Evolutionary conservation across 2,113 vertebrate genomes (phyloP).

Genomic region (Dicentrarchus labrax): DNA sequence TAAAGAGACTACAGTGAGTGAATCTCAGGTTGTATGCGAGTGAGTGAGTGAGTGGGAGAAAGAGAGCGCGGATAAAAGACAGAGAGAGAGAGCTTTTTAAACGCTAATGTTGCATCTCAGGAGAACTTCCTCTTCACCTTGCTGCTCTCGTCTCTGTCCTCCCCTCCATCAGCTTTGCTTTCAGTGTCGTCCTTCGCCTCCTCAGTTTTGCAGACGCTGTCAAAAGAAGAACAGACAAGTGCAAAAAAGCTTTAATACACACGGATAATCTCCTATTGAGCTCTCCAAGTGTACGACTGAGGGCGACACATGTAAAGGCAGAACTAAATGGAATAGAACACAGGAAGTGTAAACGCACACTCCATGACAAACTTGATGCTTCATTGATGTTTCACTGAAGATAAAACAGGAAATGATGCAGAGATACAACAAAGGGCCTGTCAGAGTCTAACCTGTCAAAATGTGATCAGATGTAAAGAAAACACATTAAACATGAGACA

Average conservation of each 20-base stretch:
- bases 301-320: not conserved
- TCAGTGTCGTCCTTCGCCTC: constrained; percentile 76
- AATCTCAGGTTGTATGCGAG: too few relatives aligned
- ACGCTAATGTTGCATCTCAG: not conserved
- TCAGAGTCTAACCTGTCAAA: not conserved
- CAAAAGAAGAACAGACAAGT: not conserved
- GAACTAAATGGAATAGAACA: not conserved
- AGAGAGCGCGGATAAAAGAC: not conserved
- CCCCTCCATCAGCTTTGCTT: constrained; percentile 71
- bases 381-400: not conserved
- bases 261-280: not conserved
- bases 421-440: not conserved
- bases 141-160: constrained; percentile 73
- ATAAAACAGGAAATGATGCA: not conserved
- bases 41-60: not conserved
- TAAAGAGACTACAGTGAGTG: too few relatives aligned
- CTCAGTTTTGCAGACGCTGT: constrained; percentile 76
- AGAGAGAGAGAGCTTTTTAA: not conserved
- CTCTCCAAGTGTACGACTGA: not conserved
- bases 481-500: not conserved
- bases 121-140: constrained; percentile 63
- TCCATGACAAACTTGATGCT: not conserved
- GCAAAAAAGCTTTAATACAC: not conserved
- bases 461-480: not conserved
- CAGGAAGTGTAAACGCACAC: not conserved